Evolutionary conservation across 2,888 invertebrate species (phyloP).

Genomic region (Eupithecia abbreviata): DNA sequence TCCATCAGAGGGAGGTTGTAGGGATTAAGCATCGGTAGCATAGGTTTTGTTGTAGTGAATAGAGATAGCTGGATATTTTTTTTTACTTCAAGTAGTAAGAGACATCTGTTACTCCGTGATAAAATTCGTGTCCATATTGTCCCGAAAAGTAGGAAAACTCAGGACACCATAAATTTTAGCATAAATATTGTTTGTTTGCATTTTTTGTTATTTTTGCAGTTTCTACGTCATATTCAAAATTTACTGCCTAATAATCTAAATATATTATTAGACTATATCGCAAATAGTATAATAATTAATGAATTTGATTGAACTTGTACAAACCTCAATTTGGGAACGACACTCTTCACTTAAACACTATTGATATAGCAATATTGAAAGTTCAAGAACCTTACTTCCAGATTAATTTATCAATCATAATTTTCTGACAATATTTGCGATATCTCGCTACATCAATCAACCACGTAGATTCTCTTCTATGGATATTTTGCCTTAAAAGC

Average conservation of each 20-base stretch:
- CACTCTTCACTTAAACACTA: too few relatives aligned
- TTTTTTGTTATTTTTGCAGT: too few relatives aligned
- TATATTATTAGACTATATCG: too few relatives aligned
- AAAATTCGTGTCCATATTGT: background rate
- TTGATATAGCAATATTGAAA: too few relatives aligned
- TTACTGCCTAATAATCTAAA: too few relatives aligned
- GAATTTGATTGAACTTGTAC: too few relatives aligned
- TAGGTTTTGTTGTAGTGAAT: constrained; percentile 29
- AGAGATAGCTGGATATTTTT: constrained; percentile 4
- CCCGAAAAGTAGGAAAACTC: background rate
- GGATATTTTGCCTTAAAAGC: background rate
- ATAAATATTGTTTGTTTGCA: too few relatives aligned
- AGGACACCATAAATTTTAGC: background rate
- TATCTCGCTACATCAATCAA: background rate
- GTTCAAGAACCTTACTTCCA: too few relatives aligned
- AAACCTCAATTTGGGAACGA: too few relatives aligned
- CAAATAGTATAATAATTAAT: too few relatives aligned
- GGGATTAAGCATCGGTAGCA: constrained; percentile 36
- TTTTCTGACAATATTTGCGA: background rate
- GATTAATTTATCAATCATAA: too few relatives aligned
- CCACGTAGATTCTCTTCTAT: background rate
- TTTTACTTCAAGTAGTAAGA: background rate
- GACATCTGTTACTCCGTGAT: background rate
- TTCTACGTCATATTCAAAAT: too few relatives aligned
- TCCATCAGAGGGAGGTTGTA: constrained; percentile 41